Percentiles rank a stretch among this genome's conserved stretches.
Conservation (phyloP, 1,140 invertebrate species). For the Drosophila tani region DNA sequence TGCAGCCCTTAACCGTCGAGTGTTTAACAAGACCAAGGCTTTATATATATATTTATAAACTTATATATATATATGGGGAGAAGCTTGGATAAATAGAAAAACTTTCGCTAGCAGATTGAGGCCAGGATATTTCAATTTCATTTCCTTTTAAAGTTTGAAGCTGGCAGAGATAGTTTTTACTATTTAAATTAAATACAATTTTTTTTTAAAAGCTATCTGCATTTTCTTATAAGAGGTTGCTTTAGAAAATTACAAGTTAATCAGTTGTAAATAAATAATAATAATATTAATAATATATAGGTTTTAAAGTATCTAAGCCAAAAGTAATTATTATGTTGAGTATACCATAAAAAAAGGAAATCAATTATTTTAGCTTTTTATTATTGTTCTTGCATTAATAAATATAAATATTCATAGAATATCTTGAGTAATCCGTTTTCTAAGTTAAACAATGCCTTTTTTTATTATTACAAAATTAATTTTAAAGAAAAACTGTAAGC, state of each 20-base stretch:
- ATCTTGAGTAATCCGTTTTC: too few relatives aligned
- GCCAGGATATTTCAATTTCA: conserved; percentile 12
- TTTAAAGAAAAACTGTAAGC: background rate
- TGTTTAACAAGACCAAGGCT: conserved; percentile 70
- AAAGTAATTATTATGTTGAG: background rate
- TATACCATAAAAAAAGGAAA: background rate
- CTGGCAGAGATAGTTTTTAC: background rate
- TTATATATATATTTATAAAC: conserved; percentile 50
- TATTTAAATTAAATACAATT: background rate
- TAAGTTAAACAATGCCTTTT: background rate
- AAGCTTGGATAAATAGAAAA: conserved; percentile 35
- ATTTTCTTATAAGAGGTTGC: background rate
- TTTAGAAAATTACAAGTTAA: background rate
- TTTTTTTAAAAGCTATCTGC: background rate
- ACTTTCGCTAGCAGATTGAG: conserved; percentile 32
- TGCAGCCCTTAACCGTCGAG: conserved; percentile 74
- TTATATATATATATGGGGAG: conserved; percentile 6
- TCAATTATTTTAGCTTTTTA: too few relatives aligned
- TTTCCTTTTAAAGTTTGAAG: conserved; percentile 15
- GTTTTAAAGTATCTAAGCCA: background rate
- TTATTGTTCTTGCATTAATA: too few relatives aligned
- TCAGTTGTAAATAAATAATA: background rate
- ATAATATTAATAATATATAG: background rate
- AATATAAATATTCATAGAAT: too few relatives aligned
- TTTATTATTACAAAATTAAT: too few relatives aligned